These are phyloP conservation scores for Mastomys natalensis DNA, from an alignment of 2,113 vertebrate genomes.

Conservation along the genomic window DNA sequence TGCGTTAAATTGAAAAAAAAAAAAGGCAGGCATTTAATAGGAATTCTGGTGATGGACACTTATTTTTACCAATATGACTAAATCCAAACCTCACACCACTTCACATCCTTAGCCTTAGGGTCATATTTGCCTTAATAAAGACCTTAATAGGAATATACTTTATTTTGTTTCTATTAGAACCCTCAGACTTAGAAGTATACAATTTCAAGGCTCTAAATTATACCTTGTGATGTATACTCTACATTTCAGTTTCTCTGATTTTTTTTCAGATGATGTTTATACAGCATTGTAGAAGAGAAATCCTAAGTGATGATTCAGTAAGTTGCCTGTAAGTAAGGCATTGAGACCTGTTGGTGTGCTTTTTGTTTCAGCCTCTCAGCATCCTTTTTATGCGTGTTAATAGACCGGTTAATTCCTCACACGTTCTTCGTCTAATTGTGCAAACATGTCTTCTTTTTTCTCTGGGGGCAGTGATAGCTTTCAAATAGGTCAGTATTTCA, in stretches of 20 bases:
- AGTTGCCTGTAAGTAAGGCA: neutral
- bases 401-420: slow-evolving; percentile 31
- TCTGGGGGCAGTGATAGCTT: neutral
- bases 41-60: neutral
- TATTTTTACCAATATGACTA: slow-evolving; percentile 6
- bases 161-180: neutral
- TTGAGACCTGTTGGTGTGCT: slow-evolving; percentile 9
- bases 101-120: neutral
- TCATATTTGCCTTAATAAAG: slow-evolving; percentile 31
- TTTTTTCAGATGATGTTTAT: slow-evolving; percentile 30
- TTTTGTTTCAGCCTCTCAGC: slow-evolving; percentile 53
- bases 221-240: neutral
- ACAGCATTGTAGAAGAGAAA: slow-evolving; percentile 38
- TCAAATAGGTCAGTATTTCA: slow-evolving; percentile 68
- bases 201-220: slow-evolving; percentile 2
- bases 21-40: neutral
- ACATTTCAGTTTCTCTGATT: neutral
- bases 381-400: slow-evolving; percentile 57
- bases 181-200: neutral
- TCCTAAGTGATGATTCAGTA: slow-evolving; percentile 30
- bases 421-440: slow-evolving; percentile 37
- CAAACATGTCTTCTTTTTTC: slow-evolving; percentile 31
- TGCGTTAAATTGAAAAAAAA: neutral
- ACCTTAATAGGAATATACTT: neutral
- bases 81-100: neutral